Evolutionary conservation across 2,113 vertebrate species (phyloP).

Genomic region (Typhlomys cinereus): DNA sequence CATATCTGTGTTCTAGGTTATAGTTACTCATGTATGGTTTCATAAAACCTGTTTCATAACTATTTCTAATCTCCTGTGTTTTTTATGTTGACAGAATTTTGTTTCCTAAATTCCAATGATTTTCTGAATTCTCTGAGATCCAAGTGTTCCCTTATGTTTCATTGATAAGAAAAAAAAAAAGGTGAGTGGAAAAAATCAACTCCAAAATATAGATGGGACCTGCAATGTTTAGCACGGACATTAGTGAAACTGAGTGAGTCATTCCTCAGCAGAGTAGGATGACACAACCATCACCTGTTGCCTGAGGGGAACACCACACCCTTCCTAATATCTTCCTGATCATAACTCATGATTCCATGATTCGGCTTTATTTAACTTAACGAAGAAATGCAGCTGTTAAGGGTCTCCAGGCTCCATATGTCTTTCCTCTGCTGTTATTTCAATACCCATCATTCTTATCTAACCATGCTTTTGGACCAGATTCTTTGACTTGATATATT

Average conservation of each 20-base stretch:
- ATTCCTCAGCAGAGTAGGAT: not conserved
- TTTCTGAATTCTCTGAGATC: not conserved
- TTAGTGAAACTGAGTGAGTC: not conserved
- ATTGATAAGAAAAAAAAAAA: not conserved
- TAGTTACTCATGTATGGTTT: too few relatives aligned
- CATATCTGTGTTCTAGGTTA: too few relatives aligned
- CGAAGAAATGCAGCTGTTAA: not conserved
- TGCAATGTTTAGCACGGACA: too few relatives aligned
- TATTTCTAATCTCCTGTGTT: too few relatives aligned
- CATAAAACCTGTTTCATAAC: too few relatives aligned
- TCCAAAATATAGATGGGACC: not conserved
- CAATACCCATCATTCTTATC: not conserved
- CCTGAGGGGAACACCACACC: not conserved
- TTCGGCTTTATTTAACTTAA: not conserved
- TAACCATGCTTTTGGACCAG: not conserved
- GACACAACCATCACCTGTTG: not conserved
- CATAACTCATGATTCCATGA: not conserved
- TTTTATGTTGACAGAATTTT: rapidly evolving
- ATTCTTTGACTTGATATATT: not conserved
- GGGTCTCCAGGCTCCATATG: not conserved
- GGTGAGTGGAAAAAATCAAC: not conserved
- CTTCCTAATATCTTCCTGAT: too few relatives aligned
- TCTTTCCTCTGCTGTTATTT: not conserved
- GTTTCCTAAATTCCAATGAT: not conserved
- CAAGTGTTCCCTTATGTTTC: not conserved